Conservation (phyloP, 2,113 vertebrate genomes). For the Rhea americana region DNA sequence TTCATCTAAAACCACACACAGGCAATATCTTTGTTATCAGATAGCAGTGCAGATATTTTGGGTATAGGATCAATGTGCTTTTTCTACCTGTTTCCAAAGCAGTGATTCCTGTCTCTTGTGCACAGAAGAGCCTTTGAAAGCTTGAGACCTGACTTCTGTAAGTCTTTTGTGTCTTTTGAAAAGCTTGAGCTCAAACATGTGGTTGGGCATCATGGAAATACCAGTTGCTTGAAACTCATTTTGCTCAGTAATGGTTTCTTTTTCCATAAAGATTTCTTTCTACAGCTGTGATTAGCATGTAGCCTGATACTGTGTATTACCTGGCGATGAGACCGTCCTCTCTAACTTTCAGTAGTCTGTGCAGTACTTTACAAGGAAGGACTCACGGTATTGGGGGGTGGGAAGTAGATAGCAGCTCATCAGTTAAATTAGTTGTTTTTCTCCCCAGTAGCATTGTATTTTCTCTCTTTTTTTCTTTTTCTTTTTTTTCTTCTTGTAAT, state of each 20-base stretch:
- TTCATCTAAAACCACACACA: accelerated
- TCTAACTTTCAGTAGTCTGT: neutral
- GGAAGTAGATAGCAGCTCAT: neutral
- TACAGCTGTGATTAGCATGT: neutral
- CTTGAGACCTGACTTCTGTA: neutral
- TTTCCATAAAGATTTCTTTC: neutral
- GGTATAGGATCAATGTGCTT: neutral
- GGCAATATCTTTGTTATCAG: neutral
- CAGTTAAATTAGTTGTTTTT: neutral
- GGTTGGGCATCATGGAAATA: neutral
- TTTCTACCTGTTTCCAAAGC: neutral
- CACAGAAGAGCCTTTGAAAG: neutral
- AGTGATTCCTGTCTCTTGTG: neutral
- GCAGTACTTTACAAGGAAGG: neutral
- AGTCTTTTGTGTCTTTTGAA: neutral
- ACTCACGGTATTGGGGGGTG: neutral
- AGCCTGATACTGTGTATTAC: neutral
- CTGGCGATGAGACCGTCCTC: neutral
- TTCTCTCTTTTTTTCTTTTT: no score
- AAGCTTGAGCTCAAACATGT: neutral
- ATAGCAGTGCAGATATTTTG: neutral
- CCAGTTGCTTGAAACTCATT: neutral
- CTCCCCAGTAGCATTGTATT: neutral
- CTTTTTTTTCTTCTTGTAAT: neutral
- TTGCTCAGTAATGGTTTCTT: neutral